phyloP scores from a whole-genome alignment of 1,140 invertebrate genomes.

The Cherax quadricarinatus region DNA sequence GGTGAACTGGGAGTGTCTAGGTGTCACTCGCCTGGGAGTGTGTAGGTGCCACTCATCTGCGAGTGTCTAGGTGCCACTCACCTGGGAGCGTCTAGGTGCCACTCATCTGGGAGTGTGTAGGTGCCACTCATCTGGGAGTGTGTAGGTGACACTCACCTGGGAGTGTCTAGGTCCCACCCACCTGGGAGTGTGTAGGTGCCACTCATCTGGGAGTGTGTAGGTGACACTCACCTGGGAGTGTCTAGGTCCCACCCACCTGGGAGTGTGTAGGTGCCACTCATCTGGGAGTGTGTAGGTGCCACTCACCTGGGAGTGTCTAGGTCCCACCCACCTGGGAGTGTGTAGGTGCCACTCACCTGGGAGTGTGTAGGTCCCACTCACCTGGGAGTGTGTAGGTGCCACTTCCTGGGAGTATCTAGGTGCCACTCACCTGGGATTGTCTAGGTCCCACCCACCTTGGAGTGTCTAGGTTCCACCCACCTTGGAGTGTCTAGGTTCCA shows the following conservation, averaged over 20 bases:
- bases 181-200: slow-evolving; percentile 8
- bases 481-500: no score
- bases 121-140: no score
- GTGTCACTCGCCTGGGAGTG: background rate
- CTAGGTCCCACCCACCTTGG: no score
- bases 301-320: background rate
- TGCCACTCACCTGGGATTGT: background rate
- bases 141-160: background rate
- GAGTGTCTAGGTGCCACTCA: background rate
- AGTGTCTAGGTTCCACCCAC: no score
- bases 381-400: slow-evolving; percentile 8
- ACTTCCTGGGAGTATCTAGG: no score
- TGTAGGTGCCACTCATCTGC: no score
- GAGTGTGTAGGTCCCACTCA: background rate
- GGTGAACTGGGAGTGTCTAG: no score
- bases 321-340: background rate
- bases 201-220: no score
- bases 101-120: background rate
- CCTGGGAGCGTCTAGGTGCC: background rate
- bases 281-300: no score
- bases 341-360: no score
- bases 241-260: background rate
- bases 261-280: slow-evolving; percentile 1
- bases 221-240: background rate
- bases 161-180: background rate